Evolutionary conservation across 2,113 vertebrate genomes (phyloP), one percentile per base, ranked within the genome.

Genomic region (Cephalopholis sonnerati): DNA sequence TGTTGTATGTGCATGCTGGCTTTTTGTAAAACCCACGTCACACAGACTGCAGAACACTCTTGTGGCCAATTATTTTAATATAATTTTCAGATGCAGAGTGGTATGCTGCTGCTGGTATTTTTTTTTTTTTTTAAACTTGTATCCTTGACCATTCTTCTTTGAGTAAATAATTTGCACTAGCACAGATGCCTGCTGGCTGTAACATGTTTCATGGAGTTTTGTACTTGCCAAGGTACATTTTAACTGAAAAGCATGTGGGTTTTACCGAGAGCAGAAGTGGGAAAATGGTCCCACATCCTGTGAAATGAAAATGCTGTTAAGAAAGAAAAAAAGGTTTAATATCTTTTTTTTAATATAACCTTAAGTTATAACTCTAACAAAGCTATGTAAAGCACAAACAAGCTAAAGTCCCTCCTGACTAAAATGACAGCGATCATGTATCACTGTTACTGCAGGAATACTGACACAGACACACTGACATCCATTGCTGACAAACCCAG

Each of bases 11-110:
- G 17, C 12, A 18, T 11, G 6, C 57, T 18, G 29, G 44, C 20
- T 57, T 7, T 70, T 69, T 57, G 48, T 29, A 63, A 66, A 71
- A 58, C 17, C 15, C 39, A 58, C 10, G 1, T 72, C 15, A 27
- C 55, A 57, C 4, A 4, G 25, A 58, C 27, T 50, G n/a, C 29
- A 20, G 13, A 71, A 66, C 22, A 71, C 69, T 54, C 70, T 64
- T 71, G 59, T 82, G 75, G 66, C 75, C 55, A 76, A 68, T 88
- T 85, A 81, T 48, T 77, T 61, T 68, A 59, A 65, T 61, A 48
- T 9, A 1, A 27, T 74, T 74, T 81, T 64, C 17, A 80, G 67
- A 77, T 66, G 39, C 53, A 29, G 46, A 61, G 66, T 18, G 44
- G 48, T 29, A 39, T 61, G 16, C 29, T 1, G 4, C 73, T 64